phyloP scores from a whole-genome alignment of 2,888 invertebrate genomes.

The Orthosia cruda region DNA sequence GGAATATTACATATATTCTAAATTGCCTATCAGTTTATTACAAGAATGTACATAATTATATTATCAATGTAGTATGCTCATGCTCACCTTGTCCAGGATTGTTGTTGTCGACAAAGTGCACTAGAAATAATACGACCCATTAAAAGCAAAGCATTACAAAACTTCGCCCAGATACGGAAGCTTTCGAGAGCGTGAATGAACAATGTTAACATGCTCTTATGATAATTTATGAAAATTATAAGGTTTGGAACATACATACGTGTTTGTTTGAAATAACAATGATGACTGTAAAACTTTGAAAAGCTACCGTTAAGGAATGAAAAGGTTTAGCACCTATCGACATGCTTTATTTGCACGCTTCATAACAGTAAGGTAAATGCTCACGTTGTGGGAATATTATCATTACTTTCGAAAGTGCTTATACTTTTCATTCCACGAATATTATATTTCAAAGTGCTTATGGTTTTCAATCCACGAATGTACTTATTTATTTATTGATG shows the following conservation, averaged over 20 bases:
- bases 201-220: background rate
- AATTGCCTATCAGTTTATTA: background rate
- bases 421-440: background rate
- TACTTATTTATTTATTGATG: background rate
- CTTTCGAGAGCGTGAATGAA: background rate
- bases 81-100: slow-evolving; percentile 25
- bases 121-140: slow-evolving; percentile 30
- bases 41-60: background rate
- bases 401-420: slow-evolving; percentile 4
- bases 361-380: background rate
- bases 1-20: background rate
- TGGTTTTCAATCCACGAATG: background rate
- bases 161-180: background rate
- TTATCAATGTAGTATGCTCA: background rate
- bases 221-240: background rate
- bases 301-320: too few relatives aligned
- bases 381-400: background rate
- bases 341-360: background rate
- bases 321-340: background rate
- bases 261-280: too few relatives aligned
- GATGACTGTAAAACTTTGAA: too few relatives aligned
- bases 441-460: background rate
- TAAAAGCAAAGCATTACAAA: slow-evolving; percentile 8
- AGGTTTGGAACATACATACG: too few relatives aligned
- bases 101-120: slow-evolving; percentile 39